Percentiles rank a stretch among this genome's conserved stretches.
Conservation (phyloP, 2,797 vertebrate species). For the Hybognathus amarus region DNA sequence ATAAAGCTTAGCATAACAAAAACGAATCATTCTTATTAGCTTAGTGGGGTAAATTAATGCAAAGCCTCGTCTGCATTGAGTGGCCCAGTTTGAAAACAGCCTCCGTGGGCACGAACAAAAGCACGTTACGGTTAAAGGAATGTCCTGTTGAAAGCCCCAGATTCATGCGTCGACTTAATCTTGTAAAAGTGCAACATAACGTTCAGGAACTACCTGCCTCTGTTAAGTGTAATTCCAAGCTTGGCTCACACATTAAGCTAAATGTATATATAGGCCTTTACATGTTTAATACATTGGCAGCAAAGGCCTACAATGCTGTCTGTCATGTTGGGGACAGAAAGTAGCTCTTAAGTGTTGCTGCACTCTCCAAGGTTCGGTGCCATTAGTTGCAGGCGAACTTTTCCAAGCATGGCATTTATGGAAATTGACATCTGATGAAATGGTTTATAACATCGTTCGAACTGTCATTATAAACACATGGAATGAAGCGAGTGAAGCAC, state of each 20-base stretch:
- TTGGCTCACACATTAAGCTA: constrained; percentile 72
- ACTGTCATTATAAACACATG: constrained; percentile 73
- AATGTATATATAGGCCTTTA: constrained; percentile 59
- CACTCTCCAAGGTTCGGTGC: constrained; percentile 78
- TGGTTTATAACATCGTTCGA: constrained; percentile 65
- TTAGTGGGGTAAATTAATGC: constrained; percentile 99
- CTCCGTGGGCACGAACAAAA: constrained; percentile 88
- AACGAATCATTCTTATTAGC: constrained; percentile 99
- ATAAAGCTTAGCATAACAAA: constrained; percentile 99
- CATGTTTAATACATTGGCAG: constrained; percentile 69
- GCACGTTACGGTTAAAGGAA: constrained; percentile 85
- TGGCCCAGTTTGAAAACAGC: constrained; percentile 91
- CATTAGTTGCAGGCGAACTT: constrained; percentile 82
- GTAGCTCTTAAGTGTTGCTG: constrained; percentile 75
- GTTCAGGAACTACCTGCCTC: constrained; percentile 47
- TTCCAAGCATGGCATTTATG: constrained; percentile 80
- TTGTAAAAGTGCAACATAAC: constrained; percentile 78
- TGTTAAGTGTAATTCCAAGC: constrained; percentile 55
- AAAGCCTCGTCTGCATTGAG: constrained; percentile 92
- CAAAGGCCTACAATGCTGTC: constrained; percentile 60
- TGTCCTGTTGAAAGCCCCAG: constrained; percentile 84
- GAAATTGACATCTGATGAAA: constrained; percentile 78
- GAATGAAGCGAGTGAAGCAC: constrained; percentile 56
- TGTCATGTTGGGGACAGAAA: constrained; percentile 73
- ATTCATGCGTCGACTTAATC: constrained; percentile 86